Conservation (phyloP, 2,797 vertebrate genomes). For the Myotis planiceps region DNA sequence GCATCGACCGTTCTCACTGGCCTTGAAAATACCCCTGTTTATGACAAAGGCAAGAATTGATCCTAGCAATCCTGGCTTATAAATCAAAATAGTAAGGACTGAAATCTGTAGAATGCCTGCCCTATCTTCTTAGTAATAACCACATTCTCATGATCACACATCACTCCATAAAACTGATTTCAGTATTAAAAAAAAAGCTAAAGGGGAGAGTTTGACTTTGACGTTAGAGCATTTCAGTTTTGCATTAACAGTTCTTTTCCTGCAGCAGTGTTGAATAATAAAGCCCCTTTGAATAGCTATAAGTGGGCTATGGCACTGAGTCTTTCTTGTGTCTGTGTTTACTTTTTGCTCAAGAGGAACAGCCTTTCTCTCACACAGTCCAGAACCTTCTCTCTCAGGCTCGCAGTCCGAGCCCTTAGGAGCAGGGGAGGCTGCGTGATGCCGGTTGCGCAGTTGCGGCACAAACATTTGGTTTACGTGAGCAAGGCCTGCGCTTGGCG, state of each 20-base stretch:
- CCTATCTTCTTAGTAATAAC: neutral
- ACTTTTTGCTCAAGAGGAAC: neutral
- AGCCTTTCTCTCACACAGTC: neutral
- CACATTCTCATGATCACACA: neutral
- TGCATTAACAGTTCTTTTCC: neutral
- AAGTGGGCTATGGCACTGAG: neutral
- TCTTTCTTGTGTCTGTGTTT: neutral
- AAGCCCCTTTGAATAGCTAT: neutral
- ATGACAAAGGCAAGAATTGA: neutral
- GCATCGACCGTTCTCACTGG: neutral
- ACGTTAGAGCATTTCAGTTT: neutral
- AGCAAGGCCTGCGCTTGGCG: neutral
- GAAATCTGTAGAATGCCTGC: neutral
- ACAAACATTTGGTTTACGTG: neutral
- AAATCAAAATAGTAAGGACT: neutral
- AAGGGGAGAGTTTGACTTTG: neutral
- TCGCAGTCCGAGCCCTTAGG: neutral
- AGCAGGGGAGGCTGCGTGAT: neutral
- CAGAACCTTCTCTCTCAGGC: neutral
- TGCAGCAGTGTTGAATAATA: neutral
- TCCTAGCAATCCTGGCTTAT: neutral
- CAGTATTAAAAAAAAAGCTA: neutral
- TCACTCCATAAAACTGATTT: slow-evolving; percentile 7
- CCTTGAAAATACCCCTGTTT: neutral
- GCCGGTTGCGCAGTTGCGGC: too few relatives aligned